phyloP scores from a whole-genome alignment of 2,113 vertebrate genomes.

The Miniopterus natalensis region DNA sequence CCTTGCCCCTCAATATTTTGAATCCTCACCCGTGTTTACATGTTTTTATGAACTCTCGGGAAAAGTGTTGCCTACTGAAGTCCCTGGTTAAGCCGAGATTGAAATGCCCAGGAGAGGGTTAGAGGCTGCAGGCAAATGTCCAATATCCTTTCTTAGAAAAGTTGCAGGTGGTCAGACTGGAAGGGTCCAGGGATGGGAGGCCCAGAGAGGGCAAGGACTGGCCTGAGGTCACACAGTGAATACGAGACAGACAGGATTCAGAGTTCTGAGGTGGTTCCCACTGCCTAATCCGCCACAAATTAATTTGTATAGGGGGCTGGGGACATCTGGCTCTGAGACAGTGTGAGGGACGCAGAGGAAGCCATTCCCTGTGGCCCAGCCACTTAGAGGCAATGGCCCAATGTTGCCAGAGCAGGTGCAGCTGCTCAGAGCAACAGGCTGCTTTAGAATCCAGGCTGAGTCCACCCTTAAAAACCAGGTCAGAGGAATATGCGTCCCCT shows the following conservation, averaged over 20 bases:
- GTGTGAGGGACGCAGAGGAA: neutral
- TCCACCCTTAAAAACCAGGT: neutral
- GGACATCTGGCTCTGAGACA: neutral
- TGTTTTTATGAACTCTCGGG: slow-evolving; percentile 90
- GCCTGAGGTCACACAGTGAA: neutral
- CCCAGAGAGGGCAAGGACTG: slow-evolving; percentile 15
- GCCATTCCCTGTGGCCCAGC: neutral
- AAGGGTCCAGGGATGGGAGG: neutral
- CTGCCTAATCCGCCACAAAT: neutral
- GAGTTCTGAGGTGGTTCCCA: neutral
- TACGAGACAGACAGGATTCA: neutral
- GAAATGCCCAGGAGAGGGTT: slow-evolving; percentile 40
- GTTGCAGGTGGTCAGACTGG: neutral
- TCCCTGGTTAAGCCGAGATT: slow-evolving; percentile 83
- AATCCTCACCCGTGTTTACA: slow-evolving; percentile 88
- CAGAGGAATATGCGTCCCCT: neutral
- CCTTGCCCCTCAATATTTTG: slow-evolving; percentile 86
- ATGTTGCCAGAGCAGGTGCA: neutral
- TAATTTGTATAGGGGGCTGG: neutral
- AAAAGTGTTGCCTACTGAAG: slow-evolving; percentile 86
- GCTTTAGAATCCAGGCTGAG: neutral
- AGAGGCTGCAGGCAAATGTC: neutral
- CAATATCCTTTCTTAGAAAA: neutral
- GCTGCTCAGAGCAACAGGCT: neutral
- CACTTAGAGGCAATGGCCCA: neutral